Conservation (phyloP, 2,888 invertebrate genomes). For the Euproctis similis region DNA sequence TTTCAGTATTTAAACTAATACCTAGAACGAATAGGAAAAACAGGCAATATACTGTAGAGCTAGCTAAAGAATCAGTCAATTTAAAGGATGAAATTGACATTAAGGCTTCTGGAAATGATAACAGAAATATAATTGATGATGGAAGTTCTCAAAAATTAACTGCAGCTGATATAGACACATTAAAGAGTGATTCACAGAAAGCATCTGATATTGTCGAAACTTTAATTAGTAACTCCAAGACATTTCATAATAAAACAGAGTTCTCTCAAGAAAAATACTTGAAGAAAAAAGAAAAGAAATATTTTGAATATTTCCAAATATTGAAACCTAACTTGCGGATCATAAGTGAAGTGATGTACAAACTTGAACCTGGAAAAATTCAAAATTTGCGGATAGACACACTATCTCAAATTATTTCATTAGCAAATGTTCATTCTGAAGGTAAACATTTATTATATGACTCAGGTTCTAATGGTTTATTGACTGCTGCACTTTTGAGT, state of each 20-base stretch:
- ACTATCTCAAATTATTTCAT: constrained; percentile 89
- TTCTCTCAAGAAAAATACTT: constrained; percentile 96
- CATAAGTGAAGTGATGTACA: constrained; percentile 89
- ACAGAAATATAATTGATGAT: constrained; percentile 87
- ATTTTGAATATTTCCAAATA: constrained; percentile 88
- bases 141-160: constrained; percentile 88
- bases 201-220: constrained; percentile 90
- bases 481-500: constrained; percentile 88
- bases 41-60: constrained; percentile 72
- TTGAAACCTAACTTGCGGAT: constrained; percentile 86
- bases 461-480: constrained; percentile 89
- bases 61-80: constrained; percentile 59
- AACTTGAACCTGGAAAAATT: constrained; percentile 84
- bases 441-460: constrained; percentile 90
- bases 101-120: constrained; percentile 84
- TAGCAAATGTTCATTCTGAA: constrained; percentile 85
- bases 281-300: constrained; percentile 96
- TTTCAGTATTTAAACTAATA: constrained; percentile 85
- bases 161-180: constrained; percentile 86
- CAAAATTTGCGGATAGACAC: constrained; percentile 89
- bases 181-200: constrained; percentile 84
- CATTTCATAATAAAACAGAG: constrained; percentile 92
- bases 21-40: constrained; percentile 73
- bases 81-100: constrained; percentile 79
- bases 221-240: constrained; percentile 92